Conservation (phyloP, 2,113 vertebrate genomes). For the Burhinus oedicnemus region DNA sequence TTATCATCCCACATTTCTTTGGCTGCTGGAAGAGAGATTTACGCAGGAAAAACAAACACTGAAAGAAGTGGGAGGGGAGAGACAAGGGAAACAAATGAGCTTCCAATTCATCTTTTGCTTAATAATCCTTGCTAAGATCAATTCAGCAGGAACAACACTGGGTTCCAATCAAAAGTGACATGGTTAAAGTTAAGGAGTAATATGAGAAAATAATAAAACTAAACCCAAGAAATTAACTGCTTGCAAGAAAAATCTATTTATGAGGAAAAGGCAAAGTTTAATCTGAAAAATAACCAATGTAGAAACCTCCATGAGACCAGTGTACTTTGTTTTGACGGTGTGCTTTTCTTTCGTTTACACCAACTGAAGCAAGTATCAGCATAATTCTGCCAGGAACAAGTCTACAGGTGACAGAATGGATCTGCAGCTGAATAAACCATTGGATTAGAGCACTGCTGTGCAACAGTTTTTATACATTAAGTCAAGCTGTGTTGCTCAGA, state of each 20-base stretch:
- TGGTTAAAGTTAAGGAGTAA: background rate
- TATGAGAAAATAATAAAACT: background rate
- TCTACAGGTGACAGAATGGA: conserved; percentile 1
- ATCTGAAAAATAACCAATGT: background rate
- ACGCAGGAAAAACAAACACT: background rate
- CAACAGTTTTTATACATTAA: conserved; percentile 14
- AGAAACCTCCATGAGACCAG: background rate
- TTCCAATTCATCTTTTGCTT: background rate
- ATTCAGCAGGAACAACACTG: background rate
- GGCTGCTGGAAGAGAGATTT: background rate
- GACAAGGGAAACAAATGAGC: background rate
- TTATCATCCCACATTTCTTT: background rate
- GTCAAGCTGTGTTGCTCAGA: conserved; percentile 52
- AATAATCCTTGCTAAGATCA: background rate
- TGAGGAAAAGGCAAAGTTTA: background rate
- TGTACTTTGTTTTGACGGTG: background rate
- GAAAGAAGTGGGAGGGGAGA: background rate
- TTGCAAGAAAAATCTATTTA: background rate
- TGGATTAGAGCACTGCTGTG: conserved; percentile 16
- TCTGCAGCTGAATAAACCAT: conserved; percentile 57
- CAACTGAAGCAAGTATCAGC: background rate
- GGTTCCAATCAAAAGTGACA: background rate
- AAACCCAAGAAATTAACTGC: background rate
- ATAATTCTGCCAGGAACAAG: conserved; percentile 13
- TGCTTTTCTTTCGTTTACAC: background rate